These are phyloP conservation scores for Catharus ustulatus DNA, from an alignment of 2,797 vertebrate species.

Conservation along the genomic window DNA sequence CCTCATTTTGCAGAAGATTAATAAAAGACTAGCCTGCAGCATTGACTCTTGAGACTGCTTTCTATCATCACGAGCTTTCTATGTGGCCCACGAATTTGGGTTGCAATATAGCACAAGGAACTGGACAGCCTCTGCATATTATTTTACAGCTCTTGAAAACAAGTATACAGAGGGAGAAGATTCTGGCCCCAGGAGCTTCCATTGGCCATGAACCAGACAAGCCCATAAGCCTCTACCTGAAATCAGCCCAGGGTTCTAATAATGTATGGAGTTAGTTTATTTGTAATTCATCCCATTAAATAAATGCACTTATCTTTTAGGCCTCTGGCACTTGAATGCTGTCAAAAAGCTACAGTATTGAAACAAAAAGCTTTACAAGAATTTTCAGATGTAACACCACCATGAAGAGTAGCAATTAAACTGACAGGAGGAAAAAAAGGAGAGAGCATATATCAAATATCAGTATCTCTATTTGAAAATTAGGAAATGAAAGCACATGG, in stretches of 20 bases:
- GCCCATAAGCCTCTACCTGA: neutral
- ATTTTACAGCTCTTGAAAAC: slow-evolving; percentile 3
- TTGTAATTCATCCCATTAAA: neutral
- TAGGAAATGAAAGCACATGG: neutral
- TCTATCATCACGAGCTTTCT: neutral
- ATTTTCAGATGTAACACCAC: neutral
- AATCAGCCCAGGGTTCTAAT: neutral
- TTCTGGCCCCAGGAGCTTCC: neutral
- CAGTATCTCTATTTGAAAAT: neutral
- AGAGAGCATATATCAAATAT: neutral
- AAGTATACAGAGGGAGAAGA: neutral
- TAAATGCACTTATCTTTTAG: neutral
- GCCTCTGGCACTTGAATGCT: neutral
- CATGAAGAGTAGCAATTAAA: neutral
- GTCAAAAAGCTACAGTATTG: neutral
- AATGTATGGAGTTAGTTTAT: neutral
- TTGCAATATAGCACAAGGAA: slow-evolving; percentile 15
- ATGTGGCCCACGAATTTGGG: neutral
- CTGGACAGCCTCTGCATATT: neutral
- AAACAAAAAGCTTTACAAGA: neutral
- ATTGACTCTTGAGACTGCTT: slow-evolving; percentile 34
- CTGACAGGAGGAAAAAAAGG: neutral
- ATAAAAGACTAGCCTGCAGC: slow-evolving; percentile 67
- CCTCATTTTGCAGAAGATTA: slow-evolving; percentile 48
- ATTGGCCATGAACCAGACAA: neutral